Conservation (phyloP, 2,888 invertebrate species). For the Lepidochitona cinerea region DNA sequence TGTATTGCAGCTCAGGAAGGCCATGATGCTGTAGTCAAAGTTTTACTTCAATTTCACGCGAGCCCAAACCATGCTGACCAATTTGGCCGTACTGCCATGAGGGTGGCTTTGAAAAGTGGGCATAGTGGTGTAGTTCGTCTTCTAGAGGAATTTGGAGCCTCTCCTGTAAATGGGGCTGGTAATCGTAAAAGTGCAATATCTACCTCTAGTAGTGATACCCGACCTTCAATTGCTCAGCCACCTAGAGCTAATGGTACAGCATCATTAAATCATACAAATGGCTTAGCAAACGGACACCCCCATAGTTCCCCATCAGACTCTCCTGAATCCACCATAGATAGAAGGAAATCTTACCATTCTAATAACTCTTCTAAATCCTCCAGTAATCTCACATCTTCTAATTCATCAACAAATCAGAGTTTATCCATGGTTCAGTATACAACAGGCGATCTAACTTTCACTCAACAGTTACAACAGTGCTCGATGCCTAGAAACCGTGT, state of each 20-base stretch:
- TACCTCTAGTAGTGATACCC: conserved; percentile 55
- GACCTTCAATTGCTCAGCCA: conserved; percentile 25
- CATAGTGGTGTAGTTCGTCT: conserved; percentile 82
- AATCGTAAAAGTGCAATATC: conserved; percentile 52
- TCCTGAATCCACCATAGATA: conserved; percentile 72
- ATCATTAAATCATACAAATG: conserved; percentile 18
- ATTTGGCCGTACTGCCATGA: conserved; percentile 72
- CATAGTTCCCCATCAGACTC: conserved; percentile 63
- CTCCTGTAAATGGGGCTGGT: conserved; percentile 50
- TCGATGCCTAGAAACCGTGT: conserved; percentile 77
- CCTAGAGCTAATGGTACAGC: conserved; percentile 18
- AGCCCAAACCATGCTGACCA: conserved; percentile 72
- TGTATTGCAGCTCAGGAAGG: conserved; percentile 97
- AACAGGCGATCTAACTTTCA: conserved; percentile 80
- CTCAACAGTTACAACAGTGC: conserved; percentile 91
- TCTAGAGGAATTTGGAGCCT: conserved; percentile 77
- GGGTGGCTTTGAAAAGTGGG: conserved; percentile 92
- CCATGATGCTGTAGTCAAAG: conserved; percentile 91
- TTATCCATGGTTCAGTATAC: neutral
- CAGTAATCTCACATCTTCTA: conserved; percentile 78
- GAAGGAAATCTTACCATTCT: conserved; percentile 68
- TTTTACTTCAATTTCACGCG: conserved; percentile 71
- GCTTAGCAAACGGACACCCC: conserved; percentile 27
- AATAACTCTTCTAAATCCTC: conserved; percentile 77
- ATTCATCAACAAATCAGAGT: conserved; percentile 75